Conservation (phyloP, 2,113 vertebrate genomes). For the Hystrix brachyura region DNA sequence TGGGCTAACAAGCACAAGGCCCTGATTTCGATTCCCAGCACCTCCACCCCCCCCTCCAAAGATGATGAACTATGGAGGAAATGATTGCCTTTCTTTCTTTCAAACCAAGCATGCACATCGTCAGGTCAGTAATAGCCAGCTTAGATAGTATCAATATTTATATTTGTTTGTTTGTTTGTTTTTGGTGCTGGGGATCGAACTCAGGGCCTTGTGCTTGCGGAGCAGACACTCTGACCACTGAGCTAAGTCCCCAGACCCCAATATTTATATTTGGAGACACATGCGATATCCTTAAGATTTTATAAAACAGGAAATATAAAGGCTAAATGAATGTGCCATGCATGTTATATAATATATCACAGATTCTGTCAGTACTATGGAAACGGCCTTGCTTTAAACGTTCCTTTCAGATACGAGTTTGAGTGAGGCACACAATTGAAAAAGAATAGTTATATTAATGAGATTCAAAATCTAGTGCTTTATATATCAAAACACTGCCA, state of each 20-base stretch:
- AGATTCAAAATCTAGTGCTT: slow-evolving; percentile 54
- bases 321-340: slow-evolving; percentile 12
- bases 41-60: no score
- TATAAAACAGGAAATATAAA: slow-evolving; percentile 22
- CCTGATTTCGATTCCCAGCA: no score
- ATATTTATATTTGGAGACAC: background rate
- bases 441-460: slow-evolving; percentile 58
- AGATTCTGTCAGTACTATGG: background rate
- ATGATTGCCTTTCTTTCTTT: background rate
- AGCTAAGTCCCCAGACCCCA: background rate
- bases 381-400: slow-evolving; percentile 54
- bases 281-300: background rate
- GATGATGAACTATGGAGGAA: background rate
- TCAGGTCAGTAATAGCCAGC: background rate
- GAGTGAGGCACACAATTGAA: slow-evolving; percentile 39
- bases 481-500: slow-evolving; percentile 72
- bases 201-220: no score
- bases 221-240: no score
- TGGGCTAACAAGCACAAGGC: no score
- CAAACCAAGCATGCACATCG: background rate
- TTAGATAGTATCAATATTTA: background rate
- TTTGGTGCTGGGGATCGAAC: no score
- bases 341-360: background rate
- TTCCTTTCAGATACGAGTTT: slow-evolving; percentile 37
- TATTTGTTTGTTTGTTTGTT: background rate